Evolutionary conservation across 2,113 vertebrate species (phyloP), one percentile per base, ranked within the genome.

Genomic region (Benitochromis conjunctus): DNA sequence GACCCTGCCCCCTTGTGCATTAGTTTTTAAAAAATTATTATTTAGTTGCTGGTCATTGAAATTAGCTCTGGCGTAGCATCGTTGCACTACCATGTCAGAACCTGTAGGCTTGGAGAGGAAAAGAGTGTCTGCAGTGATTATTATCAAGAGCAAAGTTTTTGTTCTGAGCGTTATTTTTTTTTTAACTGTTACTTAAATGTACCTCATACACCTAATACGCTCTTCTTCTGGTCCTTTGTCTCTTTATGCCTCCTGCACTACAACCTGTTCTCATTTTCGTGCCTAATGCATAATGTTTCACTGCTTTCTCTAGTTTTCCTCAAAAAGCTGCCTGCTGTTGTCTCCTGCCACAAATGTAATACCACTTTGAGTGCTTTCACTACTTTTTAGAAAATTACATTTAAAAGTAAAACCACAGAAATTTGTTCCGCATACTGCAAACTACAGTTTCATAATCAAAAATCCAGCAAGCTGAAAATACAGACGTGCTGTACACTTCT

Each of bases 71-170:
- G 34, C 13, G 0, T 0, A 43, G 64, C 7, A 71, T 21, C 16
- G n/a, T 69, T 46, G 38, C 38, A 10, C 12, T 46, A 16, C 64
- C 8, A 0, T 46, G 66, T 71, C 26, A 0, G 21, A 43, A 18
- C 13, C 66, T 41, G 36, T 69, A 43, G n/a, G n/a, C 62, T 26
- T 48, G 16, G 9, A 48, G 13, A 16, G 16, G 7, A 48, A 48
- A 14, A 4, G 36, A 41, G 12, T 43, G n/a, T 69, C 64, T 43
- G 64, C 38, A 69, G 26, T 77, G 31, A 78, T n/a, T 78, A 7
- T 78, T 55, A 26, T 78, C 7, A 38, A 21, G 34, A 9, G 29
- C 11, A 4, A 55, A 38, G 7, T 78, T 21, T 16, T 78, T 55
- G 31, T 36, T 55, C 19, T 78, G 26, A 54, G 36, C 19, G 9